These are phyloP conservation scores for Leptonema lineaticorne DNA, from an alignment of 1,140 invertebrate genomes.

Conservation along the genomic window DNA sequence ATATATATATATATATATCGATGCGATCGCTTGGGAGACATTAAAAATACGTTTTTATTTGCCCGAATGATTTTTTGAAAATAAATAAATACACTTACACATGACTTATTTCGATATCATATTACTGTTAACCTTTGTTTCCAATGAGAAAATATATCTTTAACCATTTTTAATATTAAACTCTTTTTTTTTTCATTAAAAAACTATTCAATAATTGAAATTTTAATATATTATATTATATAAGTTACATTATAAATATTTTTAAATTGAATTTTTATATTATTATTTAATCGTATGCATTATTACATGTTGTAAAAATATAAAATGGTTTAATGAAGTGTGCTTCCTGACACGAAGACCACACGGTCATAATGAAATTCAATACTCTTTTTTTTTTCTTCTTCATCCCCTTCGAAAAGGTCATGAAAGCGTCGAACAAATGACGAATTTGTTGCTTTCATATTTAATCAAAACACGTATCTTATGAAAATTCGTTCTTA, in stretches of 20 bases:
- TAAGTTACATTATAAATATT: background rate
- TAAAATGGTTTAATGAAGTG: constrained; percentile 41
- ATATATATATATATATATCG: background rate
- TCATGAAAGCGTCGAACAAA: background rate
- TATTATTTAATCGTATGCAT: too few species aligned
- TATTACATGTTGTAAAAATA: constrained; percentile 27
- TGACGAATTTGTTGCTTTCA: too few species aligned
- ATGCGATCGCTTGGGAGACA: constrained; percentile 4
- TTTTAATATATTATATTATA: too few species aligned
- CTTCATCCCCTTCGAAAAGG: background rate
- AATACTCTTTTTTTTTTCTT: constrained; percentile 22
- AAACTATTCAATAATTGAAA: too few species aligned
- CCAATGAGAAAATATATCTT: too few species aligned
- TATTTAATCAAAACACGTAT: too few species aligned
- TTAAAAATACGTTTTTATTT: constrained; percentile 21
- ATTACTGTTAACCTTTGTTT: too few species aligned
- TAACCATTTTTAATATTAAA: too few species aligned
- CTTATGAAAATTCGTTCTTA: too few species aligned
- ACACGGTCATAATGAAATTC: constrained; percentile 31
- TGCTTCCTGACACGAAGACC: constrained; percentile 36
- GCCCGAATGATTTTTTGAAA: constrained; percentile 16
- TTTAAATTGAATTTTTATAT: background rate
- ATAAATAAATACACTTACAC: constrained; percentile 11
- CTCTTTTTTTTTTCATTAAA: too few species aligned
- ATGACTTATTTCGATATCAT: background rate